Base-by-base conservation (phyloP, 2,113 vertebrate species). In the Dicentrarchus labrax region DNA sequence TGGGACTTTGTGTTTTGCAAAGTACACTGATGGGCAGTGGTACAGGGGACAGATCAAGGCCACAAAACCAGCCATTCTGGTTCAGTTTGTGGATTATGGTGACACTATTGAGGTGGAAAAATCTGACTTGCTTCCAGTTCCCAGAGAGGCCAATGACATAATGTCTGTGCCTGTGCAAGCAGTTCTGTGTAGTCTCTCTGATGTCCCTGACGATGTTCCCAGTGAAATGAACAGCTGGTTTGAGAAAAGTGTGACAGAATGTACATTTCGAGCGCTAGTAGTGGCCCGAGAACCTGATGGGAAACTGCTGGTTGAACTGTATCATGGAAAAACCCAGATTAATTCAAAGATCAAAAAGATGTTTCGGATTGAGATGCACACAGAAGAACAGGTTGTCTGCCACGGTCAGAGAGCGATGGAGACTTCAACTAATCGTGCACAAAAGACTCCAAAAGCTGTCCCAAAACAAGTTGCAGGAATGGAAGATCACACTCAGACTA, bases 11-110 rank as follows among this genome's bases (percentile, higher is more conserved):
- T 99, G 97, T 86, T 97, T 99, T 90, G 98, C 97, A 5, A 98
- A 93, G 81, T 97, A 97, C 72, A 95, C 88, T 1, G 97, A 99
- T 78, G 93, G 94, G 43, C 91, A 94, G 21, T 99, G 98, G 98
- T 98, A 98, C 39, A 96, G 98, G 69, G 97, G 95, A 21, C 83
- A 96, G 47, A 93, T 97, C 72, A 92, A 76, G 48, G 92, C 94
- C 75, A 90, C 86, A 85, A 89, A 94, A 0, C 94, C 96, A 8
- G 91, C 74, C 0, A 83, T 88, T 13, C 71, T 94, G 50, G 94
- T 99, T 19, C 95, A 98, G 60, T 99, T 99, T 96, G 98, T 99
- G 83, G 98, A 99, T 93, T 99, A 97, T 86, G 98, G 98, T 0
- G 96, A 99, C 87, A 96, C 94, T 6, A 90, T 96, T 54, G 70